Percentiles rank a stretch among this genome's conserved stretches.
Conservation (phyloP, 2,888 invertebrate genomes). For the Shargacucullia verbasci region DNA sequence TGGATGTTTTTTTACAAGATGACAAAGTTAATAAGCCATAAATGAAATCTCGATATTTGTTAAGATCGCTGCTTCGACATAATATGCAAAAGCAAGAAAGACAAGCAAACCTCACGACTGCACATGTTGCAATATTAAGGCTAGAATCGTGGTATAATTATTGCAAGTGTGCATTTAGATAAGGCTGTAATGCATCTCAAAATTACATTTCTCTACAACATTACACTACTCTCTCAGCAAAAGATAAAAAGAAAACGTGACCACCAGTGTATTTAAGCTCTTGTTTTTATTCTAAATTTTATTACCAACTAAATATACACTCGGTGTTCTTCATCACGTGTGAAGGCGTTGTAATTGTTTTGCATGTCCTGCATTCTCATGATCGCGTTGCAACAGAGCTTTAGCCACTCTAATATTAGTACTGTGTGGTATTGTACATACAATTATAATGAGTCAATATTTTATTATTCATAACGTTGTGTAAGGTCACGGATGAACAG, state of each 20-base stretch:
- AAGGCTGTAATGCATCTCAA: too few species aligned
- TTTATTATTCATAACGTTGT: conserved; percentile 43
- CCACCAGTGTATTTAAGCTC: conserved; percentile 6
- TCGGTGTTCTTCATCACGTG: conserved; percentile 28
- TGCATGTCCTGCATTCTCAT: conserved; percentile 50
- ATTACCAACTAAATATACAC: conserved; percentile 48
- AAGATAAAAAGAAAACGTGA: conserved; percentile 7
- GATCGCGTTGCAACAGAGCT: conserved; percentile 45
- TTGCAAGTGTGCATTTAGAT: too few species aligned
- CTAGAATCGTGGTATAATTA: too few species aligned
- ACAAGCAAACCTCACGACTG: too few species aligned
- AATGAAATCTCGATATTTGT: too few species aligned
- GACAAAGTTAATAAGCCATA: too few species aligned
- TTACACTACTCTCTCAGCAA: too few species aligned
- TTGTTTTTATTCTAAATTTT: conserved; percentile 35
- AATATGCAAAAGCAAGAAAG: too few species aligned
- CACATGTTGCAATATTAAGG: too few species aligned
- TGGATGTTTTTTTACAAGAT: too few species aligned
- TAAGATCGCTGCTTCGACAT: too few species aligned
- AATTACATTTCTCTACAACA: too few species aligned
- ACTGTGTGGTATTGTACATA: conserved; percentile 26
- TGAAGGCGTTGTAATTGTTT: conserved; percentile 50
- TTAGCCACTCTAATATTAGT: conserved; percentile 44
- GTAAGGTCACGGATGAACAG: conserved; percentile 44
- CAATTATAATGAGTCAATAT: conserved; percentile 43